These are phyloP conservation scores for Desmophyllum pertusum DNA, from an alignment of 92 coral and sea anemone species.

Conservation along the genomic window DNA sequence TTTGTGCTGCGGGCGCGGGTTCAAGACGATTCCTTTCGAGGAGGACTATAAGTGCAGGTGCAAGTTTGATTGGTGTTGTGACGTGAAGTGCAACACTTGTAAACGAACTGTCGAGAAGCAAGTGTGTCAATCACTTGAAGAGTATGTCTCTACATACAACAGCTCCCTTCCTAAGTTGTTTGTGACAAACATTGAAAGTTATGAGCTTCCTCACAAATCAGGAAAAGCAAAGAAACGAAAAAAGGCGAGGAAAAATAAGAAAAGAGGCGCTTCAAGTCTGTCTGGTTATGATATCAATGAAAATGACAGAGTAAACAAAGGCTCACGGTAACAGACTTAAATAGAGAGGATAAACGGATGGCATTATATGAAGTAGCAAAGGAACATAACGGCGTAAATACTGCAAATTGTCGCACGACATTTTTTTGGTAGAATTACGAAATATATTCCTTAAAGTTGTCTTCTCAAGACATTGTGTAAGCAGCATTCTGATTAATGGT, in stretches of 20 bases:
- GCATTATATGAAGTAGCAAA: neutral
- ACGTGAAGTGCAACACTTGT: constrained; percentile 82
- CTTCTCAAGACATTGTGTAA: too few relatives aligned
- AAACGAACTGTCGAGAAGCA: constrained; percentile 78
- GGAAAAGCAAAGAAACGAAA: neutral
- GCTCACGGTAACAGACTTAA: neutral
- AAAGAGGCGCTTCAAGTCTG: neutral
- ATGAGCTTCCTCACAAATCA: neutral
- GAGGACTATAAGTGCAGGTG: constrained; percentile 81
- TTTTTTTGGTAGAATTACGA: too few relatives aligned
- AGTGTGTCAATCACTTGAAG: constrained; percentile 63
- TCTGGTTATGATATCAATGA: neutral
- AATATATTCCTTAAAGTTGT: neutral
- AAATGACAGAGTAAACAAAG: neutral
- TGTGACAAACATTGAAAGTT: neutral
- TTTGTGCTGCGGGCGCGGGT: constrained; percentile 91
- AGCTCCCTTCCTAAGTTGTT: neutral
- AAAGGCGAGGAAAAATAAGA: neutral
- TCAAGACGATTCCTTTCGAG: constrained; percentile 73
- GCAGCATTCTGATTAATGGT: neutral
- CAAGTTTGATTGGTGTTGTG: constrained; percentile 91
- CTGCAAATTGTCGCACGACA: neutral
- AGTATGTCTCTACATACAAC: neutral
- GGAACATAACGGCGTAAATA: neutral
- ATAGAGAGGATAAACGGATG: neutral